Evolutionary conservation across 1,140 invertebrate species (phyloP).

Genomic region (Agrilus planipennis): DNA sequence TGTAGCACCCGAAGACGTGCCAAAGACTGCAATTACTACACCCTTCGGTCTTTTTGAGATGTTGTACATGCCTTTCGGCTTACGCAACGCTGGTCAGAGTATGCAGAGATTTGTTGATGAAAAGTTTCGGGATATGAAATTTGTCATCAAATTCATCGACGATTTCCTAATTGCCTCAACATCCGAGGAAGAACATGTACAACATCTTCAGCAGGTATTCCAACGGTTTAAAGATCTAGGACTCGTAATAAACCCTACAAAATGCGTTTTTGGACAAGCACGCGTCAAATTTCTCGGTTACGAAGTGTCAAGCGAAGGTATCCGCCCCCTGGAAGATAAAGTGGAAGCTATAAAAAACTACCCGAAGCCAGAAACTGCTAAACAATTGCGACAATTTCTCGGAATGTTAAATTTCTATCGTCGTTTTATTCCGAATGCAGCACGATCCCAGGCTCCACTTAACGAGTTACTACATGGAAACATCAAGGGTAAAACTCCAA

Average conservation of each 20-base stretch:
- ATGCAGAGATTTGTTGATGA: conserved; percentile 12
- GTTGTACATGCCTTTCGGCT: conserved; percentile 20
- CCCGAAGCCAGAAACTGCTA: conserved; percentile 9
- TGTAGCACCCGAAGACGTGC: conserved; percentile 27
- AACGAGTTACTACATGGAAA: conserved; percentile 14
- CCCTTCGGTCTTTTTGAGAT: conserved; percentile 26
- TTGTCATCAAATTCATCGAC: conserved; percentile 35
- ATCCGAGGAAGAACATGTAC: conserved; percentile 19
- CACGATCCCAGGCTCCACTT: too few relatives aligned
- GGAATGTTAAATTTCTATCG: too few relatives aligned
- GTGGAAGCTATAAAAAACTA: conserved; percentile 13
- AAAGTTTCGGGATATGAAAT: conserved; percentile 20
- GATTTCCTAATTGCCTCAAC: conserved; percentile 37
- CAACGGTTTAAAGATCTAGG: conserved; percentile 13
- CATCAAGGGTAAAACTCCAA: conserved; percentile 12
- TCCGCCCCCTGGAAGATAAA: conserved; percentile 7
- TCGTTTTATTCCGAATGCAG: conserved; percentile 20
- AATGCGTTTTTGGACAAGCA: conserved; percentile 19
- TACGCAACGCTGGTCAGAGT: conserved; percentile 22
- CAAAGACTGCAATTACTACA: conserved; percentile 27
- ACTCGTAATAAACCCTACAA: conserved; percentile 19
- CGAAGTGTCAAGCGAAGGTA: conserved; percentile 18
- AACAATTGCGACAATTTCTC: conserved; percentile 21
- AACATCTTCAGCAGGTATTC: not conserved
- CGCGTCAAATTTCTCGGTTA: conserved; percentile 22